A percentile compares a stretch with the other conserved stretches of the same genome.
These are phyloP conservation scores for Gnathonemus longibarbis DNA, from an alignment of 2,113 vertebrate genomes.

Conservation along the genomic window DNA sequence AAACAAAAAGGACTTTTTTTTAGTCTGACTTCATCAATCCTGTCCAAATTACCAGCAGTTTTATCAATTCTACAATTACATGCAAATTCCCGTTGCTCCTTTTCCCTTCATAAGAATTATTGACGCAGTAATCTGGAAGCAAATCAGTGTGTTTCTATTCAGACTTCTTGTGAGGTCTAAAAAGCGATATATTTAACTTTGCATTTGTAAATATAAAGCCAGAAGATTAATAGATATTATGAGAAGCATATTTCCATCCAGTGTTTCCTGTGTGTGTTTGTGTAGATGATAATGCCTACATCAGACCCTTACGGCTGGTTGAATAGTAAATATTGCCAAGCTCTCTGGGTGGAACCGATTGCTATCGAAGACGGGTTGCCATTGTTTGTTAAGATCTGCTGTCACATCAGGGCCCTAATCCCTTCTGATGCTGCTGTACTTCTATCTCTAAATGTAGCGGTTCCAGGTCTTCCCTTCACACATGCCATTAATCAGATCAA, in stretches of 20 bases:
- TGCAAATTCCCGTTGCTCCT: not conserved
- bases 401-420: not conserved
- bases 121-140: not conserved
- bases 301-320: not conserved
- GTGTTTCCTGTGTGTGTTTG: not conserved
- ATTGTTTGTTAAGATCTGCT: not conserved
- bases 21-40: not conserved
- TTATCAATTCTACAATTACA: not conserved
- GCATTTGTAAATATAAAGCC: not conserved
- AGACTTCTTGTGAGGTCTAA: not conserved
- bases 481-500: not conserved
- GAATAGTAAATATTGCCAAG: conserved; percentile 7
- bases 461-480: not conserved
- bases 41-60: not conserved
- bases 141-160: not conserved
- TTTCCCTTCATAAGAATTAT: not conserved
- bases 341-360: not conserved
- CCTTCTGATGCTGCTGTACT: not conserved
- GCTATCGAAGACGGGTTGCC: not conserved
- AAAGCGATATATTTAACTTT: not conserved
- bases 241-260: not conserved
- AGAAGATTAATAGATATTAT: not conserved
- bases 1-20: not conserved
- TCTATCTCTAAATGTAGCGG: not conserved
- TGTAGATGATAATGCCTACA: not conserved